Percentiles rank a stretch among this genome's conserved stretches.
These are phyloP conservation scores for Steatornis caripensis DNA, from an alignment of 2,113 vertebrate species.

Conservation along the genomic window DNA sequence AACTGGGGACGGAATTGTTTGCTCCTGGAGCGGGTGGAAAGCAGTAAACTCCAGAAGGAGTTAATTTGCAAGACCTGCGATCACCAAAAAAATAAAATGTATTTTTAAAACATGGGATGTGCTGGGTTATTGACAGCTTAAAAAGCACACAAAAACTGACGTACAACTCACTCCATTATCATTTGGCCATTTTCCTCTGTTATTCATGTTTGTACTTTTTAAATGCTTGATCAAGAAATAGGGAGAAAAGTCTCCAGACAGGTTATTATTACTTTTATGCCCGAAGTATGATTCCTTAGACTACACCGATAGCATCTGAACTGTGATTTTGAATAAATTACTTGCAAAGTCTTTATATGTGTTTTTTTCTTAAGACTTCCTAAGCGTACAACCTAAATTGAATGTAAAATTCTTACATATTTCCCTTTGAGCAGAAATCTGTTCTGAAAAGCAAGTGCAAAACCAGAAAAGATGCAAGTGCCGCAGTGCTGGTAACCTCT, in stretches of 20 bases:
- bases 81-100: background rate
- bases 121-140: background rate
- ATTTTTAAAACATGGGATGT: background rate
- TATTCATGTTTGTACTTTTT: background rate
- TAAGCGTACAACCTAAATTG: rapidly evolving
- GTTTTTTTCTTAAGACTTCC: background rate
- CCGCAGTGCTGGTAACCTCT: background rate
- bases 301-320: background rate
- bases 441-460: background rate
- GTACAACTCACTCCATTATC: background rate
- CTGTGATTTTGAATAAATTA: background rate
- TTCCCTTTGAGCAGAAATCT: background rate
- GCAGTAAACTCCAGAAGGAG: background rate
- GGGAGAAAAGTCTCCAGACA: background rate
- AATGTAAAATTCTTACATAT: background rate
- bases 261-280: background rate
- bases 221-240: background rate
- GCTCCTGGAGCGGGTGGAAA: background rate
- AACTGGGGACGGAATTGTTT: background rate
- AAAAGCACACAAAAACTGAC: background rate
- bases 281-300: background rate
- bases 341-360: background rate
- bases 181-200: background rate
- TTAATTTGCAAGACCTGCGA: background rate
- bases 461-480: background rate